Base-by-base conservation (phyloP, 2,113 vertebrate genomes). In the Damaliscus lunatus region DNA sequence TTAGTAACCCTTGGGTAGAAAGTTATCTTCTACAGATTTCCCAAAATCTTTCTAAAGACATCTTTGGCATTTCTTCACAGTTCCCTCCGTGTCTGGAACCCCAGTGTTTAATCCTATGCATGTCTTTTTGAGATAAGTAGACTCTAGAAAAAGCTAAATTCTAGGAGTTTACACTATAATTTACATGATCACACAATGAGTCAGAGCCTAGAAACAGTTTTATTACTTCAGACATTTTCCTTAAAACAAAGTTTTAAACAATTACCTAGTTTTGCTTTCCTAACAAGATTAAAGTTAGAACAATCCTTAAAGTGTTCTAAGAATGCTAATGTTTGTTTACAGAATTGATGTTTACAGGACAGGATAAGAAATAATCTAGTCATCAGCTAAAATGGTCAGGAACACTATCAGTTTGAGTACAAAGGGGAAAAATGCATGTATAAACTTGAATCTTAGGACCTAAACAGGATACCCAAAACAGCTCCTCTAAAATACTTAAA, bases 181-280 rank as follows among this genome's bases (percentile, higher is more conserved):
- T 80, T 27, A 90, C 21, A 31, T 84, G 43, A 80, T 90, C 88
- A 67, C 19, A 89, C 14, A 90, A 53, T 77, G 53, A 96, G 40
- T 57, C 43, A 97, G 31, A 84, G 3, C 50, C 36, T 64, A 90
- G 59, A 90, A 95, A 83, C 11, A 74, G n/a, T 53, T 60, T 59
- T 27, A 78, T 40, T 91, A 92, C 17, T 55, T 86, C 71, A 77
- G 16, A 27, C 2, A 62, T 92, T 85, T 83, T 87, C 43, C 80
- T 94, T 93, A 88, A 90, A 92, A 93, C n/a, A 52, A 52, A 84
- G 36, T 83, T 93, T 94, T 82, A 86, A 97, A 92, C 43, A 84
- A 95, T 57, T 59, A 64, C 14, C 33, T 83, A 80, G 43, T 21
- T 89, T 93, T 91, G 3, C 27, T 91, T 91, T 50, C 53, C 64